Percentiles rank a stretch among this genome's conserved stretches.
These are phyloP conservation scores for Bungarus multicinctus DNA, from an alignment of 2,113 vertebrate genomes.

Conservation along the genomic window DNA sequence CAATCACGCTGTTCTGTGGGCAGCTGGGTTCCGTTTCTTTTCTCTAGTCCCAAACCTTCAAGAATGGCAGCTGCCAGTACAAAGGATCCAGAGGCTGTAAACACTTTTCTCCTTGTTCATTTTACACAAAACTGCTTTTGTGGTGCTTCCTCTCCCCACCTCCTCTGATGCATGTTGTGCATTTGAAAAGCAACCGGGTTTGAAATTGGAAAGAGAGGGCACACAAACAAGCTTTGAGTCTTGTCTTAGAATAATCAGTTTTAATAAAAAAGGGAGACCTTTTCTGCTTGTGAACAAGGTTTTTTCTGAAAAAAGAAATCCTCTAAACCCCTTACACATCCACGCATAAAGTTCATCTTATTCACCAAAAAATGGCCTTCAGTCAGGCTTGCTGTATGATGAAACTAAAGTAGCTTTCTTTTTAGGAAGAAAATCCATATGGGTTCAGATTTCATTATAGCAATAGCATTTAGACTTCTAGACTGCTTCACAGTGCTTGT, in stretches of 20 bases:
- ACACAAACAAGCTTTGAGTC: not conserved
- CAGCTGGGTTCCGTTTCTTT: not conserved
- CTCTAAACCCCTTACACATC: not conserved
- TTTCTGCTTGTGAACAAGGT: not conserved
- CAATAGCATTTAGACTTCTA: not conserved
- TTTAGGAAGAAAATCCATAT: not conserved
- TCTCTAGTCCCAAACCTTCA: slow-evolving; percentile 21
- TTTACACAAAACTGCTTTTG: slow-evolving; percentile 32
- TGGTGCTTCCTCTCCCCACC: not conserved
- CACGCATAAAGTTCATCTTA: not conserved
- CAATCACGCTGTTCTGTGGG: slow-evolving; percentile 26
- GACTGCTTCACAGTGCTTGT: not conserved
- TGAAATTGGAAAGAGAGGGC: not conserved
- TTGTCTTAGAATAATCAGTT: not conserved
- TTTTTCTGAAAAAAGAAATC: not conserved
- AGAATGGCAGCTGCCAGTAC: not conserved
- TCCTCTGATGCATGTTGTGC: slow-evolving; percentile 1
- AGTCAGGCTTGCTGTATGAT: not conserved
- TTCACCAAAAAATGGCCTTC: not conserved
- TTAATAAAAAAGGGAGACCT: not conserved
- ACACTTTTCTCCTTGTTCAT: slow-evolving; percentile 23
- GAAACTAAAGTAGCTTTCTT: not conserved
- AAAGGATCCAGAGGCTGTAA: slow-evolving; percentile 26
- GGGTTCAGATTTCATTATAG: not conserved
- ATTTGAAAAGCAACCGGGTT: slow-evolving; percentile 17